Evolutionary conservation across 2,888 invertebrate genomes (phyloP), one percentile per base, ranked within the genome.

Genomic region (Hedya salicella): DNA sequence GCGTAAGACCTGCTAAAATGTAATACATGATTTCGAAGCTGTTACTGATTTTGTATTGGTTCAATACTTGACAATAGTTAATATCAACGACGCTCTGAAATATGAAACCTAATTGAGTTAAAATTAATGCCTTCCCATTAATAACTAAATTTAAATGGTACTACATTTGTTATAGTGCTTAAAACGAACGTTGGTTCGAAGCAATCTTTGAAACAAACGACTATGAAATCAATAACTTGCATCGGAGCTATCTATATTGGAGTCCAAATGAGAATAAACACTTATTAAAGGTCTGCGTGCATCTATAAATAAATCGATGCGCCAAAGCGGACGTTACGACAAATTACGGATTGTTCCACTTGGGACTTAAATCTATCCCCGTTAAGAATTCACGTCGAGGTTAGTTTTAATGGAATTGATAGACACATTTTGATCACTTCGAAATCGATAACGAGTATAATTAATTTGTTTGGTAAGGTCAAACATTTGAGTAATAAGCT

Each of bases 271-370:
- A 66, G 68, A 69, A 68, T 68, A 70, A 69, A 70, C 70, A 71
- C 66, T 71, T 70, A 71, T 69, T 71, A 69, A 68, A 68, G 62
- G 48, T 44, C 46, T 66, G 68, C 69, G 62, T 69, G 69, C 62
- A 59, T 60, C 68, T 68, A 70, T 70, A 70, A 70, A 70, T 72
- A 72, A 70, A 69, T 70, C 70, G 70, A 57, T 65, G 62, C 67
- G 69, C 68, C 66, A 68, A 72, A 66, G 66, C 57, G 40, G 63
- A 66, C 66, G 66, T 66, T 61, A 54, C 60, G 60, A 66, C 66
- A 66, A 66, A 66, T 66, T 66, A 53, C 53, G 54, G 54, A 48
- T 8, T 6, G 21, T 21, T 66, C 60, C 60, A 54, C 66, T 49
- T 21, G 48, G 48, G 40, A 19, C 66, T 48, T 3, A n/a, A n/a